Conservation (phyloP, 2,797 vertebrate species). For the Eulemur mongoz region DNA sequence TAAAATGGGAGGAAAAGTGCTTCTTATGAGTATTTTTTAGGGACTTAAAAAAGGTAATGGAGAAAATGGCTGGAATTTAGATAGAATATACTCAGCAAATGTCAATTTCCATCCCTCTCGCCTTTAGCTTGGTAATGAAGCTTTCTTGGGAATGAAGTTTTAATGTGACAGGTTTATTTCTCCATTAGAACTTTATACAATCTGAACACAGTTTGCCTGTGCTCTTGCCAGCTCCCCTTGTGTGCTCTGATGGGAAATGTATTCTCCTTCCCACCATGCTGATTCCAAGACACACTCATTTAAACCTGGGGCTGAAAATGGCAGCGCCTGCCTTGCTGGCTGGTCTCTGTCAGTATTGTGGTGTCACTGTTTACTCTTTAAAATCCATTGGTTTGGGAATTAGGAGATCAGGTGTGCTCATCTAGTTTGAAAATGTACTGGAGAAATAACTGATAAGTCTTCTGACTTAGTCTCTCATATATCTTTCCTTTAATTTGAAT, state of each 20-base stretch:
- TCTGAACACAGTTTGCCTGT: background rate
- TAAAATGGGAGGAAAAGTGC: constrained; percentile 12
- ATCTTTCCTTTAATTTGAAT: constrained; percentile 68
- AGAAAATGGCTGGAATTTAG: constrained; percentile 19
- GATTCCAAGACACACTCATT: background rate
- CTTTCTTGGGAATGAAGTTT: constrained; percentile 27
- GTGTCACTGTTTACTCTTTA: background rate
- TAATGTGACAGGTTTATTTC: constrained; percentile 60
- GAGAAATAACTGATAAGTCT: constrained; percentile 27
- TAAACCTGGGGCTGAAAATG: background rate
- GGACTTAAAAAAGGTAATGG: background rate
- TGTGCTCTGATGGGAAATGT: background rate
- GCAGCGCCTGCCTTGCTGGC: background rate
- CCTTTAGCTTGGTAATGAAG: background rate
- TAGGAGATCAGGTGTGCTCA: background rate
- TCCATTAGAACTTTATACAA: background rate
- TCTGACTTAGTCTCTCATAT: constrained; percentile 70
- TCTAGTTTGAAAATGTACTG: background rate
- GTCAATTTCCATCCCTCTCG: background rate
- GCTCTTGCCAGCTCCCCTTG: rapidly evolving
- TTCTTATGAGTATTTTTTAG: background rate
- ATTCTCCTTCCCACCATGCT: background rate
- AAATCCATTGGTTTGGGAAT: background rate
- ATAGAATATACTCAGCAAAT: background rate
- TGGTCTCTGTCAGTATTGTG: background rate